Evolutionary conservation across 2,888 invertebrate genomes (phyloP).

Genomic region (Ectemnius continuus): DNA sequence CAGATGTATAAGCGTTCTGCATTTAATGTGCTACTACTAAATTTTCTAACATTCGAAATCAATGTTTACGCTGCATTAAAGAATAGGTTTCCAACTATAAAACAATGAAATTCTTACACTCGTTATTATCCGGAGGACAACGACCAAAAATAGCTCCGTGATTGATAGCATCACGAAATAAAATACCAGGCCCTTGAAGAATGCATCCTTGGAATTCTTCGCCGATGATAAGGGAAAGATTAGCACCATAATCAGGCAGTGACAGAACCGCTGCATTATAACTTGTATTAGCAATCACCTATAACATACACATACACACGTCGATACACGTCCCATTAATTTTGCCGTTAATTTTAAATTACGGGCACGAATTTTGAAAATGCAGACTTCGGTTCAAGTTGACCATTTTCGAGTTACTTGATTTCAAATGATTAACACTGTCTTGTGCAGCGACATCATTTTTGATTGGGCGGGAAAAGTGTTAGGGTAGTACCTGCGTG

Average conservation of each 20-base stretch:
- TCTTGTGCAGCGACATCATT: background rate
- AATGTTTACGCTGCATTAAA: background rate
- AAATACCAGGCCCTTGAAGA: conserved; percentile 91
- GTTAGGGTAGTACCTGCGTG: conserved; percentile 78
- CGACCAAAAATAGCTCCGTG: conserved; percentile 86
- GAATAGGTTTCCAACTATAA: too few relatives aligned
- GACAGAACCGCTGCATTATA: conserved; percentile 87
- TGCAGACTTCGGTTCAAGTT: too few relatives aligned
- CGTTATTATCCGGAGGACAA: conserved; percentile 87
- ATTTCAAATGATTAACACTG: background rate
- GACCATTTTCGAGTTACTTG: too few relatives aligned
- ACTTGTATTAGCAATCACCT: conserved; percentile 89
- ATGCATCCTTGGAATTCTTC: conserved; percentile 91
- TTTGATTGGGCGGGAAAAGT: too few relatives aligned
- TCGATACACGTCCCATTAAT: background rate
- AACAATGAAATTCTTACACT: conserved; percentile 80
- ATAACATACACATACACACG: conserved; percentile 42
- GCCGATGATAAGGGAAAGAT: conserved; percentile 87
- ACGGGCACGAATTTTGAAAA: too few relatives aligned
- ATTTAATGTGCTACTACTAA: too few relatives aligned
- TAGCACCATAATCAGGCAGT: conserved; percentile 85
- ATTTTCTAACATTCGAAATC: too few relatives aligned
- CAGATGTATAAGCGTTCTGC: too few relatives aligned
- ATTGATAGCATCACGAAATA: conserved; percentile 84
- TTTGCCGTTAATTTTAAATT: too few relatives aligned